Conservation (phyloP, 1,140 invertebrate species). For the Reticulitermes speratus region DNA sequence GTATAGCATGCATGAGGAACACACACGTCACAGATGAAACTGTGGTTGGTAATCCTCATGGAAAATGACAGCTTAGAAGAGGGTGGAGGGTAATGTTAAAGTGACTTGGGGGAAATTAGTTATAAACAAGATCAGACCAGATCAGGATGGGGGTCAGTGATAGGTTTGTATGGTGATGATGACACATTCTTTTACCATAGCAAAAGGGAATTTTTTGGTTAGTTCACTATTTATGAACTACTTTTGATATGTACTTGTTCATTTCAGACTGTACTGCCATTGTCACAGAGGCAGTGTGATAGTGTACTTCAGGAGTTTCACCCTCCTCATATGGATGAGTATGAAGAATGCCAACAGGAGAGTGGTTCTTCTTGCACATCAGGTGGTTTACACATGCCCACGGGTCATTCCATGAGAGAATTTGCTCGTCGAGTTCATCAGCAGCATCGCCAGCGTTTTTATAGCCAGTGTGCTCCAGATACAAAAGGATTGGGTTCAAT, state of each 20-base stretch:
- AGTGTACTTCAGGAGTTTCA: constrained; percentile 35
- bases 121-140: too few species aligned
- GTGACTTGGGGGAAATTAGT: too few species aligned
- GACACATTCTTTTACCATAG: not conserved
- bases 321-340: constrained; percentile 37
- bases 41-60: too few species aligned
- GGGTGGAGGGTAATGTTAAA: too few species aligned
- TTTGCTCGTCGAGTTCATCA: constrained; percentile 61
- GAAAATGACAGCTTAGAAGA: too few species aligned
- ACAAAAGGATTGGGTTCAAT: constrained; percentile 21
- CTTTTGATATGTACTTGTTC: not conserved
- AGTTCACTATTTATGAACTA: not conserved
- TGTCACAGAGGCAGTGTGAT: constrained; percentile 30
- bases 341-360: constrained; percentile 51
- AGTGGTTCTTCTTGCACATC: constrained; percentile 51
- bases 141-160: too few species aligned
- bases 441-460: constrained; percentile 53
- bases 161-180: too few species aligned
- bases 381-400: constrained; percentile 63
- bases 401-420: constrained; percentile 56
- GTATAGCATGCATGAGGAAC: too few species aligned
- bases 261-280: not conserved
- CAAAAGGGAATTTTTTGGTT: not conserved
- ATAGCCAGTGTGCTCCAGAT: constrained; percentile 58
- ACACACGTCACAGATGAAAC: too few species aligned